phyloP scores from a whole-genome alignment of 2,888 invertebrate genomes.

The Thera britannica region DNA sequence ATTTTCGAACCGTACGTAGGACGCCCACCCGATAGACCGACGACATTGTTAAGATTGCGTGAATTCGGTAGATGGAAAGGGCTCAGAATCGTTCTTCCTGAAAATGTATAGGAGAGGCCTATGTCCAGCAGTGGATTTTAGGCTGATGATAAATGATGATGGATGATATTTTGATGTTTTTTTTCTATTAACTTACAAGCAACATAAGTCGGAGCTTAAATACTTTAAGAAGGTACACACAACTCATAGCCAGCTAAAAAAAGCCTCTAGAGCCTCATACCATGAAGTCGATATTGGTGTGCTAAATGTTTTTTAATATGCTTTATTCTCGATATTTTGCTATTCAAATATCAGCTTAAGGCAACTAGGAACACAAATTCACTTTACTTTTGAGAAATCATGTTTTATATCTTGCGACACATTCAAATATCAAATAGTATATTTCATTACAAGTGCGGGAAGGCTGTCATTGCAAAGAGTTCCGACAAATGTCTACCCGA shows the following conservation, averaged over 20 bases:
- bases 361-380: no score
- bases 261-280: neutral
- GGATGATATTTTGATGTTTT: conserved; percentile 16
- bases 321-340: neutral
- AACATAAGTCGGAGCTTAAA: conserved; percentile 76
- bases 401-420: neutral
- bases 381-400: neutral
- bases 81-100: no score
- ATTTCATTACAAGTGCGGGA: no score
- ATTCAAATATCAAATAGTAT: neutral
- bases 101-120: no score
- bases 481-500: no score
- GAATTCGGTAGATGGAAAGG: no score
- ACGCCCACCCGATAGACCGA: no score
- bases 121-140: no score
- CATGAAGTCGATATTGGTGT: neutral
- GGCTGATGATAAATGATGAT: no score
- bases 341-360: neutral
- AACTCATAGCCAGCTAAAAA: neutral
- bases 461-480: no score
- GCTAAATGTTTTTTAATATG: neutral
- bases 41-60: no score
- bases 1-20: no score
- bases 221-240: conserved; percentile 78
- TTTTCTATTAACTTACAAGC: conserved; percentile 67